Base-by-base conservation (phyloP, 2,888 invertebrate species). In the Volucella bombylans region DNA sequence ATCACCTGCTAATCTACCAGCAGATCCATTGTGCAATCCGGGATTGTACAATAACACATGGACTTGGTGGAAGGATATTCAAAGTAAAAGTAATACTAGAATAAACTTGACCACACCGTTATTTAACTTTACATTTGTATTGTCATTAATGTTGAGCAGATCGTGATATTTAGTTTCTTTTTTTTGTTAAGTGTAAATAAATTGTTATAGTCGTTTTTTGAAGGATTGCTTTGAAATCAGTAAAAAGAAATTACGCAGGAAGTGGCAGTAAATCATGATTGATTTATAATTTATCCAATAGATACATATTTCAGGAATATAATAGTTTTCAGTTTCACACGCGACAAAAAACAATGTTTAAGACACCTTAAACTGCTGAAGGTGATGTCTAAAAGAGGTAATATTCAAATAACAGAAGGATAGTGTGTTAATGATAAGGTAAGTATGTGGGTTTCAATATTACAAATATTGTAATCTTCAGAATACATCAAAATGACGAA, bases 21-120 rank as follows among this genome's bases (percentile, higher is more conserved):
- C 89, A 0, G 94, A 94, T 89, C 90, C 92, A 0, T 90, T 90
- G 1, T 93, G 93, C 0, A 91, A 94, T 91, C 94, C 95, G 0
- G 88, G 87, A 0, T 88, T 91, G 9, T 94, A 93, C 91, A 93
- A 93, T 76, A 91, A 92, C 71, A 93, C 93, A 0, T 95, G 94
- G 94, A 92, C 92, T 10, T 93, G 92, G 89, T 95, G 94, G 94
- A 88, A 90, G 82, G 93, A 93, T 11, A 31, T 10, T 2, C 15
- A 3, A 14, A 50, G 49, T 10, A 50, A 15, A 47, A 49, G 59
- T 1, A 39, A 31, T 9, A 1, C 52, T 0, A 8, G 2, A 3
- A n/a, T 38, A 1, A 3, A 12, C 8, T 0, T 57, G 0, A 49
- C 45, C 3, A 57, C 47, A 39, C 55, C 64, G 4, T 1, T 65